phyloP scores from a whole-genome alignment of 2,888 invertebrate genomes.

The Limnephilus marmoratus region DNA sequence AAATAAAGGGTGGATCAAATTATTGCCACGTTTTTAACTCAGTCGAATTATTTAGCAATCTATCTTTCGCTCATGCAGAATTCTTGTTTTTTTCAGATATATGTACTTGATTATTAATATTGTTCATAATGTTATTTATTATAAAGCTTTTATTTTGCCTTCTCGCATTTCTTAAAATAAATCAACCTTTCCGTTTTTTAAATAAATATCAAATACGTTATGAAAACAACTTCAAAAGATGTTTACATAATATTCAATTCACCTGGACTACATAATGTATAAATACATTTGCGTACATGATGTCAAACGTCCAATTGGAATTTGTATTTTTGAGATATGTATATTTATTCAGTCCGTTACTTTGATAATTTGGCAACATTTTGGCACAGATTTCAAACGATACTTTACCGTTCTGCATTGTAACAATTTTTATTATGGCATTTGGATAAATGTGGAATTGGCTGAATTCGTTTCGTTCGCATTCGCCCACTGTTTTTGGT shows the following conservation, averaged over 20 bases:
- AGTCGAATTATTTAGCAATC: background rate
- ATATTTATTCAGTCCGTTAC: background rate
- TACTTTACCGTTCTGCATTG: background rate
- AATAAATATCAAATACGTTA: background rate
- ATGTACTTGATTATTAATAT: too few species aligned
- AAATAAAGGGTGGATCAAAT: background rate
- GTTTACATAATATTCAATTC: background rate
- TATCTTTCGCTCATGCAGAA: background rate
- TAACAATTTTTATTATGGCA: background rate
- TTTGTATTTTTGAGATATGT: background rate
- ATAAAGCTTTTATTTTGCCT: background rate
- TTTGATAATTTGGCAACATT: background rate
- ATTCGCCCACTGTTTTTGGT: constrained; percentile 4
- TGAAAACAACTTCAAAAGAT: background rate
- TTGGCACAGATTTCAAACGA: constrained; percentile 2
- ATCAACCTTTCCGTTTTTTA: background rate
- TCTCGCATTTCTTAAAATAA: background rate
- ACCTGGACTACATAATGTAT: background rate
- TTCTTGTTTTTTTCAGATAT: background rate
- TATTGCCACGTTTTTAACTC: background rate
- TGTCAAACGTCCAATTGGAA: background rate
- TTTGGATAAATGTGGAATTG: background rate
- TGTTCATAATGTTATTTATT: too few species aligned
- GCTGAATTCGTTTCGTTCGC: constrained; percentile 11
- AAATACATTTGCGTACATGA: background rate